phyloP scores from a whole-genome alignment of 1,140 invertebrate species.

The Steinernema khuongi region DNA sequence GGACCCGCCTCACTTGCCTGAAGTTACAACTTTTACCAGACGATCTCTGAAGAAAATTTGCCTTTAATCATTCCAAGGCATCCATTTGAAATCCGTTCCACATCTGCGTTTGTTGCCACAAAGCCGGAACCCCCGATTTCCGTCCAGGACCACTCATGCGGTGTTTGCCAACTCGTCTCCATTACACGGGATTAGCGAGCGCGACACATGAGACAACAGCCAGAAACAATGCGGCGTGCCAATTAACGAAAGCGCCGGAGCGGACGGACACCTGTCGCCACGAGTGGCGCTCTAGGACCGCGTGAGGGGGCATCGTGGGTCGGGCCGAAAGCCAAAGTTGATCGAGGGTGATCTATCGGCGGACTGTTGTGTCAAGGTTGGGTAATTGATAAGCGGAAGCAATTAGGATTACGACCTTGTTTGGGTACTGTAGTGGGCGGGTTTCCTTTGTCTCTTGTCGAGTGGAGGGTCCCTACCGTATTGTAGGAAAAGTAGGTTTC shows the following conservation, averaged over 20 bases:
- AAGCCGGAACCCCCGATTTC: too few species aligned
- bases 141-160: too few species aligned
- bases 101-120: too few species aligned
- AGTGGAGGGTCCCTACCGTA: too few species aligned
- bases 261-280: conserved; percentile 5
- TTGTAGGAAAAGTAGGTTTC: too few species aligned
- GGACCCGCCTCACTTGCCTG: too few species aligned
- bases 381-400: background rate
- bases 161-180: background rate
- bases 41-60: too few species aligned
- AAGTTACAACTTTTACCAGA: too few species aligned
- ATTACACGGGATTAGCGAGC: background rate
- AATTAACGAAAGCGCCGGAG: background rate
- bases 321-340: conserved; percentile 1
- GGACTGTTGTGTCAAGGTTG: background rate
- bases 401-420: too few species aligned
- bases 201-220: background rate
- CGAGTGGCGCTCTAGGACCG: background rate
- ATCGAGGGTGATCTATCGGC: background rate
- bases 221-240: background rate
- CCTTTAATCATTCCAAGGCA: too few species aligned
- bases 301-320: background rate
- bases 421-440: background rate
- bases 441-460: too few species aligned
- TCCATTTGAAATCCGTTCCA: too few species aligned